Base-by-base conservation (phyloP, 2,113 vertebrate genomes). In the Hyperopisus bebe region DNA sequence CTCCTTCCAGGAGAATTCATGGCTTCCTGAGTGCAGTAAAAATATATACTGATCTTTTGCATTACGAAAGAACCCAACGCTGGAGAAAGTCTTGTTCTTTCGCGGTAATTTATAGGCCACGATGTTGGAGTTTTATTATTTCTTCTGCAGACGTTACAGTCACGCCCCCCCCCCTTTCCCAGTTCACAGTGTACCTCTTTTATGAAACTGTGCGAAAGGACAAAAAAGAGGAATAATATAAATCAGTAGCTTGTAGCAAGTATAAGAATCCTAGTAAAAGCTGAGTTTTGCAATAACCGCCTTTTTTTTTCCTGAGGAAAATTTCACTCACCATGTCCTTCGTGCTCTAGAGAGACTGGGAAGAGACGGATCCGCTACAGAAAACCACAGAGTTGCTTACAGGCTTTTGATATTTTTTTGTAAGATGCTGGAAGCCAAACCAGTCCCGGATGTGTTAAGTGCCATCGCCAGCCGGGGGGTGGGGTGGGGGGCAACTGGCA, bases 361-460 rank as follows among this genome's bases (percentile, higher is more conserved):
- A 47, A n/a, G 82, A 84, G 44, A 46, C 82, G 0, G 39, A 84
- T 84, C 39, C 3, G 21, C 82, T 24, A 44, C n/a, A 13, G 39
- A n/a, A 84, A 47, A 84, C 19, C 82, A 84, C 42, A 10, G 82
- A 84, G 19, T 84, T 84, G 82, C 82, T 84, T 84, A 84, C 44
- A 47, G 82, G 82, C 82, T 47, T 84, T 24, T 46, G 39, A 84
- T 44, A 24, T 83, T 46, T 46, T 46, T 83, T 84, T 84, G 24
- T 10, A 39, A 39, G 42, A 84, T 47, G 39, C 44, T 84, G 21
- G 39, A 42, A 84, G 82, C 82, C 82, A 84, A 84, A 84, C 21
- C 35, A 24, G 39, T 84, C 42, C 82, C 19, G 82, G 24, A 84
- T 84, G 82, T 84, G 82, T 84, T 70, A 31, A 31, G 62, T 70